Evolutionary conservation across 2,113 vertebrate genomes (phyloP).

Genomic region (Microcebus jonahi): DNA sequence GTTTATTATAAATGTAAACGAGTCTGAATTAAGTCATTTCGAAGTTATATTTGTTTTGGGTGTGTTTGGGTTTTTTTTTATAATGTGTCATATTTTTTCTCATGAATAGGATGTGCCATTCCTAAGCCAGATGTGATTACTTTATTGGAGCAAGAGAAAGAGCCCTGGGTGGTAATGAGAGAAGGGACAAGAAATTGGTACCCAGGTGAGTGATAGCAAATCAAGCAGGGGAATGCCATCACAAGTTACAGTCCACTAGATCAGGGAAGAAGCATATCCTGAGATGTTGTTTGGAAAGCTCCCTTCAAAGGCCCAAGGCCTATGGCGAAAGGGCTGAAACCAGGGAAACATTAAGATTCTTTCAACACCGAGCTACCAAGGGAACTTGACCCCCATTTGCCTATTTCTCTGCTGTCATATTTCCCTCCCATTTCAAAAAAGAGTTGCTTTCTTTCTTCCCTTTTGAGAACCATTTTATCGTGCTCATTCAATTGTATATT

Average conservation of each 20-base stretch:
- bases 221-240: background rate
- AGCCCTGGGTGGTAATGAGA: slow-evolving; percentile 26
- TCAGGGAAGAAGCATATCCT: background rate
- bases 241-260: background rate
- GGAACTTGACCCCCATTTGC: background rate
- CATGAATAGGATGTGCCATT: background rate
- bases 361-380: background rate
- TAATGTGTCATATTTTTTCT: background rate
- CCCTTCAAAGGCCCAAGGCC: background rate
- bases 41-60: background rate
- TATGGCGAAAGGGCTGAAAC: background rate
- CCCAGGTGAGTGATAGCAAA: slow-evolving; percentile 22
- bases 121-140: slow-evolving; percentile 54
- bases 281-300: background rate
- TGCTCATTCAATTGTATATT: background rate
- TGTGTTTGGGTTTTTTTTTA: background rate
- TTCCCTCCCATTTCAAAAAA: background rate
- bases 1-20: background rate
- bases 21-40: background rate
- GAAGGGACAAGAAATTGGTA: background rate
- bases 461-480: background rate
- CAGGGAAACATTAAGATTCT: background rate
- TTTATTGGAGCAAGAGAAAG: slow-evolving; percentile 53
- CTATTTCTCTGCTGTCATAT: background rate
- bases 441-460: background rate